A percentile compares a stretch with the other conserved stretches of the same genome.
These are phyloP conservation scores for Himalopsyche anomala DNA, from an alignment of 2,888 invertebrate genomes.

Conservation along the genomic window DNA sequence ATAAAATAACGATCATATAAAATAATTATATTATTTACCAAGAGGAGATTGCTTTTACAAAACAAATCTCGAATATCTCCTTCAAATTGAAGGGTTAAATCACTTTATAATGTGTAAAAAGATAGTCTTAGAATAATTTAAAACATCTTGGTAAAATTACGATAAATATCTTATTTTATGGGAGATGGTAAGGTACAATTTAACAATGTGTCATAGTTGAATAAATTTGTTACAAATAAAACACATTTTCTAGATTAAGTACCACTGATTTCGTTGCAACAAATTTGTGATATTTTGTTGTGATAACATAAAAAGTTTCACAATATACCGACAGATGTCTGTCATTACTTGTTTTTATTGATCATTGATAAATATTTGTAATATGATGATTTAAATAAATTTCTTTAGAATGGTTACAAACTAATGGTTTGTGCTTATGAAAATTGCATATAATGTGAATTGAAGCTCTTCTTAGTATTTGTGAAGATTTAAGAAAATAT, in stretches of 20 bases:
- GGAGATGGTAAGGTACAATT: background rate
- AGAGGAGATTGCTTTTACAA: too few relatives aligned
- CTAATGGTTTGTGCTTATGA: background rate
- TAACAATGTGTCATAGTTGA: background rate
- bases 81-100: too few relatives aligned
- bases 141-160: too few relatives aligned
- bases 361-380: background rate
- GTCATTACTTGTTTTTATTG: background rate
- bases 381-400: background rate
- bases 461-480: constrained; percentile 22
- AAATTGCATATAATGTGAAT: background rate
- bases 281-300: background rate
- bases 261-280: background rate
- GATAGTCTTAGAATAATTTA: too few relatives aligned
- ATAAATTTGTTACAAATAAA: background rate
- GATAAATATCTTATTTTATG: too few relatives aligned
- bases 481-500: constrained; percentile 40
- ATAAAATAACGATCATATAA: too few relatives aligned
- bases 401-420: background rate
- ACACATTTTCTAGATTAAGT: background rate
- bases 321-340: constrained; percentile 3
- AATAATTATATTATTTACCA: too few relatives aligned
- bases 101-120: too few relatives aligned
- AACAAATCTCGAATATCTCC: too few relatives aligned
- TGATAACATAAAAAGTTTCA: background rate